Evolutionary conservation across 2,888 invertebrate species (phyloP), one percentile per base, ranked within the genome.

Genomic region (Lutraria lutraria): DNA sequence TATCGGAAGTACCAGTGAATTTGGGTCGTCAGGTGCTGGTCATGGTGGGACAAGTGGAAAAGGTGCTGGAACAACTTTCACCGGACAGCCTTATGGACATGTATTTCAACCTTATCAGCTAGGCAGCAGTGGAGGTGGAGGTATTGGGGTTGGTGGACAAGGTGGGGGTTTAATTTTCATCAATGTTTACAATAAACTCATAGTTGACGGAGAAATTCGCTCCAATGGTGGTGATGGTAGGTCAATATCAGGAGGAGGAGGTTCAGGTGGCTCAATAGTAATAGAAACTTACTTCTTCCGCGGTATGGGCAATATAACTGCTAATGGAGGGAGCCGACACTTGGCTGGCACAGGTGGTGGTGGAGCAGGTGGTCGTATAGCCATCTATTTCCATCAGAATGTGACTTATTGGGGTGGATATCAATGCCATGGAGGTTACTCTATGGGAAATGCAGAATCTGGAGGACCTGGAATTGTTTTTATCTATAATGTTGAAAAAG

Each of bases 391-490:
- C 82, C 86, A 85, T 53, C 83, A 90, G 21, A 95, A 95, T 85
- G 89, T 93, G 25, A 95, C 95, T 21, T 95, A 93, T 89, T 88
- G 92, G 21, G 95, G 95, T 13, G 85, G 86, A 13, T 95, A 93
- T 60, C 90, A 94, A 86, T 89, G 92, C 25, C 94, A 95, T 84
- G 95, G 95, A 52, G 95, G 95, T 12, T 83, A 86, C 79, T 84
- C 89, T 0, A 76, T 80, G 0, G 88, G 84, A 2, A 83, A 81
- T 76, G 93, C 92, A 13, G 94, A 94, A 52, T 93, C 94, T 3
- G 95, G 95, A 16, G 95, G 95, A 16, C 95, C 95, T 3, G 95
- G 95, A 0, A 92, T 94, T 0, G 92, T 94, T 19, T 94, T 95
- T 34, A 82, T 95, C 29, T 95, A 94, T 91, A 94, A 95, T 76